phyloP scores from a whole-genome alignment of 2,888 invertebrate genomes.

The Lobophora halterata region DNA sequence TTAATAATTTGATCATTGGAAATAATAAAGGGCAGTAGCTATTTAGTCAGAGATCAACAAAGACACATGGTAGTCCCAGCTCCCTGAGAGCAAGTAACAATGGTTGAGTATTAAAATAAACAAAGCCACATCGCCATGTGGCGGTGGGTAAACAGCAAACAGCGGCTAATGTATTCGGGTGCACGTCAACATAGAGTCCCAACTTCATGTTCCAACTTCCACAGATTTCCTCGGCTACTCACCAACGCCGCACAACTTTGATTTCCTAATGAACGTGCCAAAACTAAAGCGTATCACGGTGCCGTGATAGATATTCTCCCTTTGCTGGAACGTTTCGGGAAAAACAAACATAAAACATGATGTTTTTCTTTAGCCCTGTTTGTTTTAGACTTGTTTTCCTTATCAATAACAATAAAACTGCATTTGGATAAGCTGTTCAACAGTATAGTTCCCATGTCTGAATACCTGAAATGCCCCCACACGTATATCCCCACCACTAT shows the following conservation, averaged over 20 bases:
- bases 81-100: conserved; percentile 67
- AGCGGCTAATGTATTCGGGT: conserved; percentile 69
- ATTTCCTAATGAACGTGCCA: conserved; percentile 49
- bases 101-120: conserved; percentile 79
- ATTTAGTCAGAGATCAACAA: conserved; percentile 32
- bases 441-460: too few relatives aligned
- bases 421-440: too few relatives aligned
- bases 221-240: conserved; percentile 33
- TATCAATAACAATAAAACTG: conserved; percentile 1
- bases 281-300: conserved; percentile 31
- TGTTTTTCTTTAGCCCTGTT: conserved; percentile 4
- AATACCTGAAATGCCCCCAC: too few relatives aligned
- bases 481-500: too few relatives aligned
- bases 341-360: conserved; percentile 7
- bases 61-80: conserved; percentile 54
- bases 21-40: conserved; percentile 16
- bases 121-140: conserved; percentile 71
- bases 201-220: conserved; percentile 28
- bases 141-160: conserved; percentile 64
- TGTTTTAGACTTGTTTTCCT: conserved; percentile 7
- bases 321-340: conserved; percentile 8
- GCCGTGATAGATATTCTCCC: conserved; percentile 1
- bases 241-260: conserved; percentile 42
- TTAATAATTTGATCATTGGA: conserved; percentile 6
- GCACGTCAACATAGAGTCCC: conserved; percentile 39